phyloP scores from a whole-genome alignment of 1,140 invertebrate species.

The Harlomillsia oculata region DNA sequence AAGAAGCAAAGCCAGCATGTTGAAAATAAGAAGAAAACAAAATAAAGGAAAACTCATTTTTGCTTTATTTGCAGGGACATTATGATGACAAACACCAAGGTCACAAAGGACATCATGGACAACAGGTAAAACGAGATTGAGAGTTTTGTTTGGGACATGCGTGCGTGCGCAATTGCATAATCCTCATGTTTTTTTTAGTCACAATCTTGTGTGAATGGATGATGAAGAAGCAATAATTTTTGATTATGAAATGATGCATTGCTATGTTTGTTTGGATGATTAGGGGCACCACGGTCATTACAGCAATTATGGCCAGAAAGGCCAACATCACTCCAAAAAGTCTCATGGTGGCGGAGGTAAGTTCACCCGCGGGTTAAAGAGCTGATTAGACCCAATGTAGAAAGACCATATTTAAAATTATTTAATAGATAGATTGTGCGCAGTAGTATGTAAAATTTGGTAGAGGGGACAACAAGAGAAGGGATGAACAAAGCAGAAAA shows the following conservation, averaged over 20 bases:
- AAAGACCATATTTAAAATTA: too few species aligned
- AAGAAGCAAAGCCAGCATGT: background rate
- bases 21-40: too few species aligned
- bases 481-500: too few species aligned
- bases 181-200: too few species aligned
- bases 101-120: conserved; percentile 21
- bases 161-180: background rate
- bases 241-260: background rate
- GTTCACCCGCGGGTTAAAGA: too few species aligned
- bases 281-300: conserved; percentile 17
- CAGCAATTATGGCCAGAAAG: conserved; percentile 6
- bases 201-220: too few species aligned
- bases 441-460: too few species aligned
- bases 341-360: conserved; percentile 1
- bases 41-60: too few species aligned
- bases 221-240: too few species aligned
- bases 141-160: background rate
- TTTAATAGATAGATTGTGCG: too few species aligned
- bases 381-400: too few species aligned
- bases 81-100: conserved; percentile 29
- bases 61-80: conserved; percentile 16
- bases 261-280: background rate
- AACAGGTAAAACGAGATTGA: conserved; percentile 1
- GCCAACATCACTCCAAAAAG: conserved; percentile 20
- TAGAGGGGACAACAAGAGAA: too few species aligned